Conservation (phyloP, 2,888 invertebrate genomes). For the Drosophila acutilabella region DNA sequence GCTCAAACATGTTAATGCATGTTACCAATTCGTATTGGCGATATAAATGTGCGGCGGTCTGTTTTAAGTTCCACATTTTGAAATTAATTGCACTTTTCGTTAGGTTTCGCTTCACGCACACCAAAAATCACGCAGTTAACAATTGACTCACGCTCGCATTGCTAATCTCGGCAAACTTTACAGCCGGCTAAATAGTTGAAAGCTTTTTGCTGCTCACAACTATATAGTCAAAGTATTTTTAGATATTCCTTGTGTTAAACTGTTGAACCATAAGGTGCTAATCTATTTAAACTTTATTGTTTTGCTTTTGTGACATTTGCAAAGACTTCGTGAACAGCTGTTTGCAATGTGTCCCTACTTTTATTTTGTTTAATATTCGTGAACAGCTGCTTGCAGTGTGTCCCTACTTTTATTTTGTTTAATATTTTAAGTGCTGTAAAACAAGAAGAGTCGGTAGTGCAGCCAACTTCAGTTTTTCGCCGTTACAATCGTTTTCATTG, state of each 20-base stretch:
- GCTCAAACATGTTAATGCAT: constrained; percentile 86
- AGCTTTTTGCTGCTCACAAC: background rate
- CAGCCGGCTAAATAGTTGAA: background rate
- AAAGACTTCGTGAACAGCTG: constrained; percentile 35
- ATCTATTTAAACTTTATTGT: constrained; percentile 19
- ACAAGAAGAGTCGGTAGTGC: background rate
- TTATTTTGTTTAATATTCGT: background rate
- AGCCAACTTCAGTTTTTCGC: background rate
- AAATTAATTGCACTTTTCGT: constrained; percentile 11
- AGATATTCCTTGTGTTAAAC: constrained; percentile 1
- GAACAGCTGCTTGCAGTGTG: constrained; percentile 46
- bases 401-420: constrained; percentile 3
- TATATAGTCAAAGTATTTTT: background rate
- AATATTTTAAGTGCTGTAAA: background rate
- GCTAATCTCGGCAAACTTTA: background rate
- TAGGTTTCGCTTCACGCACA: background rate
- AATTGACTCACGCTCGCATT: constrained; percentile 6
- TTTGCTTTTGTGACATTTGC: constrained; percentile 5
- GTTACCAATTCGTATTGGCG: constrained; percentile 85
- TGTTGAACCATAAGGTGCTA: background rate
- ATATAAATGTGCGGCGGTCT: constrained; percentile 77
- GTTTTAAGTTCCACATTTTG: constrained; percentile 63
- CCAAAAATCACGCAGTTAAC: constrained; percentile 5
- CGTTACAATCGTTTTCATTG: background rate
- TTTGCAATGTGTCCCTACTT: constrained; percentile 31